Evolutionary conservation across 2,888 invertebrate genomes (phyloP), one percentile per base, ranked within the genome.

Genomic region (Limnephilus marmoratus): DNA sequence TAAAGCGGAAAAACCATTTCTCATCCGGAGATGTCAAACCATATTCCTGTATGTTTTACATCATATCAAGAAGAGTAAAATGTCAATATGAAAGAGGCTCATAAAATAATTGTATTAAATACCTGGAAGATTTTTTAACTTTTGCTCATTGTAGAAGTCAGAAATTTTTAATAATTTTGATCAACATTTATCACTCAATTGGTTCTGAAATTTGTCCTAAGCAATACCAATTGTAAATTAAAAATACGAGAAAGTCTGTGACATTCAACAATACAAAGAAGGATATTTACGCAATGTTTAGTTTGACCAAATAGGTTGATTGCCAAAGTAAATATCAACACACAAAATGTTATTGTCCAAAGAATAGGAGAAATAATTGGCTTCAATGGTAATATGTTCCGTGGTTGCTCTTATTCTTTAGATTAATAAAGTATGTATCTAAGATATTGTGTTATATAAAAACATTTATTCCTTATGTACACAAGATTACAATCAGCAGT

Each of bases 301-400:
- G 18, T 68, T 68, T 68, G 68, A 68, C 68, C 68, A 68, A 68
- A 24, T 9, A n/a, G n/a, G 68, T 68, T 68, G 24, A 68, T 68
- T 68, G 24, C 12, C 24, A 81, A 81, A 18, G 82, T 34, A 82
- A 31, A 82, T 34, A 82, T 82, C 82, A 82, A 34, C 85, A 41
- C 41, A 41, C 31, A 85, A 85, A 34, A 45, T 31, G 29, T 93
- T 93, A 93, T 93, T 93, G 93, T 93, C 93, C 86, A 81, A 88
- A 93, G 90, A 90, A 90, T 90, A 90, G 80, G 82, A 68, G 85
- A 92, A 93, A 68, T 68, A 68, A 91, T 91, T 82, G 92, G 93
- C 93, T 86, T 91, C 92, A 90, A 85, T 92, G 93, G 93, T 93
- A 93, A 93, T 93, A 93, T 93, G 90, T 92, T 93, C 93, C 92